These are phyloP conservation scores for Xiphophorus birchmanni DNA, from an alignment of 2,797 vertebrate species.

Conservation along the genomic window DNA sequence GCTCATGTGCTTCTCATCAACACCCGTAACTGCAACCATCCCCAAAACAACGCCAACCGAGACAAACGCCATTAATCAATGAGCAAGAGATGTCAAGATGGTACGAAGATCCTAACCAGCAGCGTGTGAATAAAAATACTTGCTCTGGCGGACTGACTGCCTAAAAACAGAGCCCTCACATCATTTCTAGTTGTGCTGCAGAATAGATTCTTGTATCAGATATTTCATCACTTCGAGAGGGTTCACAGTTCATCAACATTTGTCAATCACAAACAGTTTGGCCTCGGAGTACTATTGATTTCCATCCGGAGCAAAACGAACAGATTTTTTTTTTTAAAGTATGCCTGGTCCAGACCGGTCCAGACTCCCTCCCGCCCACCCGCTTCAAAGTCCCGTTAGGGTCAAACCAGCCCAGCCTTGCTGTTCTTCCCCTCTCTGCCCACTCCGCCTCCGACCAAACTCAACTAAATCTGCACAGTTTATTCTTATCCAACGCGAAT, in stretches of 20 bases:
- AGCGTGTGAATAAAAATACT: background rate
- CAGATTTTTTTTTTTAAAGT: slow-evolving; percentile 29
- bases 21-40: slow-evolving; percentile 15
- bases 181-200: background rate
- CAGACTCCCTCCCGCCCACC: slow-evolving; percentile 46
- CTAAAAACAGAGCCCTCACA: background rate
- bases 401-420: slow-evolving; percentile 43
- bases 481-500: slow-evolving; percentile 36
- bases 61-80: background rate
- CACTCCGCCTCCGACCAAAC: slow-evolving; percentile 41
- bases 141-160: background rate
- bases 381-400: slow-evolving; percentile 67
- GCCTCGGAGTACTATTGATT: slow-evolving; percentile 4
- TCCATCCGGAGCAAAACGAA: slow-evolving; percentile 17
- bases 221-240: background rate
- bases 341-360: slow-evolving; percentile 42
- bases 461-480: slow-evolving; percentile 40
- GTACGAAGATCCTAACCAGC: background rate
- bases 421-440: slow-evolving; percentile 15
- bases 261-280: slow-evolving; percentile 11
- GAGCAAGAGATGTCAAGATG: background rate
- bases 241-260: background rate
- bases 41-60: background rate
- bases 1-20: slow-evolving; percentile 46
- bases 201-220: background rate